Base-by-base conservation (phyloP, 2,113 vertebrate genomes). In the Petrocephalus zakoni region DNA sequence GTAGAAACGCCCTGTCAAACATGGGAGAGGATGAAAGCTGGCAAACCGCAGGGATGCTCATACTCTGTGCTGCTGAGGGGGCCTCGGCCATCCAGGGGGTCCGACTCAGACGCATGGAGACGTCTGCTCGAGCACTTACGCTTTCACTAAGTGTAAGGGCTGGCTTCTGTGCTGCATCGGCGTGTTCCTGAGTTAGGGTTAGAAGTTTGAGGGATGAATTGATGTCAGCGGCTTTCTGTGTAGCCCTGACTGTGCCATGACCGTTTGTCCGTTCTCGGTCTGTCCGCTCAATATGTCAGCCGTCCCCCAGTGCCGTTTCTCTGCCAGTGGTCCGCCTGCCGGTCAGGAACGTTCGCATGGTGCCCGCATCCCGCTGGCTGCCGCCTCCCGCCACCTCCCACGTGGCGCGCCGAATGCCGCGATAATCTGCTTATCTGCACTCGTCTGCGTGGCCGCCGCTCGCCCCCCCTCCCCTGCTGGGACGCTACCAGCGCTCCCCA, bases 401-500 rank as follows among this genome's bases (percentile, higher is more conserved):
- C 46, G 46, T 34, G 37, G 87, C 64, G 1, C 46, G 17, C 37
- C 25, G 29, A 87, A n/a, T 22, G 25, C 25, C 11, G 58, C 2
- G 52, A 21, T 51, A 75, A 75, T 87, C 87, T 75, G 46, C 61
- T 87, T 37, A 75, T 87, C 56, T 7, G 46, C 87, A 34, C 25
- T 87, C 46, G 47, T 68, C 21, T 51, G 58, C 56, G 49, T 72
- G 56, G 5, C 86, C 86, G 56, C 64, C 61, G 22, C 58, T 46
- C 13, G 46, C 25, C 8, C 8, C 52, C 25, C 17, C 37, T 78
- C 34, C 55, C 21, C 46, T 5, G 85, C 53, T 19, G 4, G 15
- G n/a, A 1, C 29, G 87, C 19, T 47, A 8, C 15, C 4, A 13
- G 47, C 4, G 13, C 21, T 72, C 6, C 2, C 15, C 49, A 8